Evolutionary conservation across 2,113 vertebrate species (phyloP).

Genomic region (Oostethus manadensis): DNA sequence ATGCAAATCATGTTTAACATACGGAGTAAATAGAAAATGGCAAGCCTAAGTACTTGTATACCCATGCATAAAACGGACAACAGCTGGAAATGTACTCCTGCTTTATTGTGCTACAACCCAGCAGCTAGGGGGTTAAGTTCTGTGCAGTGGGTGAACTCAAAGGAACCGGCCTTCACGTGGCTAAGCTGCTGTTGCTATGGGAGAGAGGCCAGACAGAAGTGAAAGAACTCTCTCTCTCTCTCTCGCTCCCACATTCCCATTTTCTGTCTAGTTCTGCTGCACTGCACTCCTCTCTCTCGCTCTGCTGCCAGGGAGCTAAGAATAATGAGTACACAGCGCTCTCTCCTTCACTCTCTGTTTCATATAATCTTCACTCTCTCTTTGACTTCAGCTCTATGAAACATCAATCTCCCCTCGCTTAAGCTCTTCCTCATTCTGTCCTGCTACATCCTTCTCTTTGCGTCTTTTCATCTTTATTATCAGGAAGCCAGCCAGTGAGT

Average conservation of each 20-base stretch:
- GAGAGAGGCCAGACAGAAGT: constrained; percentile 71
- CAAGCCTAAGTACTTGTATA: no score
- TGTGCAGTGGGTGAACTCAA: constrained; percentile 64
- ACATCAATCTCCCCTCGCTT: constrained; percentile 23
- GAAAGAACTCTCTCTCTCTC: constrained; percentile 56
- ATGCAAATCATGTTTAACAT: no score
- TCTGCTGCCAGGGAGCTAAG: constrained; percentile 38
- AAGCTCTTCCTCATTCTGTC: constrained; percentile 17
- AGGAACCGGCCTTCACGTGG: constrained; percentile 67
- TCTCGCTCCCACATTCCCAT: constrained; percentile 37
- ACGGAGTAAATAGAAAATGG: no score
- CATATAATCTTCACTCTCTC: constrained; percentile 23
- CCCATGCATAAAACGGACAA: no score
- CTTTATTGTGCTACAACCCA: constrained; percentile 19
- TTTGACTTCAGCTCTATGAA: constrained; percentile 32
- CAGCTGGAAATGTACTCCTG: background rate
- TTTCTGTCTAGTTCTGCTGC: constrained; percentile 29
- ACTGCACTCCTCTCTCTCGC: constrained; percentile 27
- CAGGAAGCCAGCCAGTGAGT: constrained; percentile 35
- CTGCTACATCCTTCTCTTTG: background rate
- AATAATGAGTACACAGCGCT: constrained; percentile 47
- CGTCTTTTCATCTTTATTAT: constrained; percentile 8
- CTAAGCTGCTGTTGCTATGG: constrained; percentile 75
- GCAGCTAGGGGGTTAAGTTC: constrained; percentile 59
- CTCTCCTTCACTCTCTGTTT: constrained; percentile 12